Evolutionary conservation across 2,113 vertebrate species (phyloP), one percentile per base, ranked within the genome.

Genomic region (Prolemur simus): DNA sequence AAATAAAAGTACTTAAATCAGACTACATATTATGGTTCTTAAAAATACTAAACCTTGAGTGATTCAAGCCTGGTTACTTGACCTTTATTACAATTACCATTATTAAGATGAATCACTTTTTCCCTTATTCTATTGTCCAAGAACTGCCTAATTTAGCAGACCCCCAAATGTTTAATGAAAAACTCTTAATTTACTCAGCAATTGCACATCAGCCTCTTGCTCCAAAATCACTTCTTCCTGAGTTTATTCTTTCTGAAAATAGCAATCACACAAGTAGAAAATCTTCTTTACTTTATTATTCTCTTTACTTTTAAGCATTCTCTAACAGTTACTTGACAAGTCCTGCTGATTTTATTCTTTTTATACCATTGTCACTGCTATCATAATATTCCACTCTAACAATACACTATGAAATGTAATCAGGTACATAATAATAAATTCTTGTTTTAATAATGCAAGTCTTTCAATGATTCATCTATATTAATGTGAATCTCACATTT

Each of bases 91-190:
- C 82, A 91, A 84, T 84, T 74, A 42, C 9, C 17, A 39, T 73
- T 52, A 78, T 91, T 73, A 73, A 73, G 47, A 84, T 88, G 68
- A 95, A 60, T 68, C 49, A 92, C 49, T 94, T 95, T 83, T 88
- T 80, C 29, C n/a, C 29, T 64, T 78, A 8, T 47, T 76, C 49
- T 14, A n/a, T 64, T 88, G 56, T 94, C 52, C 17, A 82, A 95
- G 39, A 90, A 78, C 37, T 90, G 64, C 76, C 39, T 25, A 91
- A 42, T 17, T 45, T 7, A 76, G 34, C 21, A 89, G 27, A 71
- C 2, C 23, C n/a, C 6, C 27, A 34, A 84, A 80, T 49, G 4
- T 84, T 39, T 69, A 60, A 34, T 54, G 49, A 81, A 66, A 89
- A 69, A 74, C 12, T 54, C 54, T 82, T 60, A 37, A 73, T 91